phyloP scores from a whole-genome alignment of 2,888 invertebrate genomes.

The Drosophila nr. perissopoda region DNA sequence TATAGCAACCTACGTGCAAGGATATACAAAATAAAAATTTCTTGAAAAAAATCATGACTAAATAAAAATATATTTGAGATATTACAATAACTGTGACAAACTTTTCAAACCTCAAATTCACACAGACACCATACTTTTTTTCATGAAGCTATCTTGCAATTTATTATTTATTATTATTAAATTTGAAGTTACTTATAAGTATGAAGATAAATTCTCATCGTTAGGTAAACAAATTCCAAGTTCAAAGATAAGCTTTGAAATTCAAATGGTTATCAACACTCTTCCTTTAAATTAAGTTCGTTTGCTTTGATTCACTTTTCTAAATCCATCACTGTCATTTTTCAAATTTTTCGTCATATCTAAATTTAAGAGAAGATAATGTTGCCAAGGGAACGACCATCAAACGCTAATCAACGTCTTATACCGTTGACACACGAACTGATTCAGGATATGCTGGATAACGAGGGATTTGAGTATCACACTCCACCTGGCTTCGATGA shows the following conservation, averaged over 20 bases:
- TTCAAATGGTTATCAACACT: not conserved
- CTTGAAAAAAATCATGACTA: slow-evolving; percentile 33
- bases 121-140: not conserved
- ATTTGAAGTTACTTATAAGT: not conserved
- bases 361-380: slow-evolving; percentile 27
- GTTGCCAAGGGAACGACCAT: slow-evolving; percentile 7
- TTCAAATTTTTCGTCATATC: not conserved
- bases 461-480: slow-evolving; percentile 27
- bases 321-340: not conserved
- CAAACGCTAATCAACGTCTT: slow-evolving; percentile 12
- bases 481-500: slow-evolving; percentile 25
- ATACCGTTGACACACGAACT: slow-evolving; percentile 40
- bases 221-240: not conserved
- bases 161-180: not conserved
- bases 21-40: slow-evolving; percentile 35
- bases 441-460: slow-evolving; percentile 27
- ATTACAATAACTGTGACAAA: not conserved
- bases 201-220: not conserved
- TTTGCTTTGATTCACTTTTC: not conserved
- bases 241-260: not conserved
- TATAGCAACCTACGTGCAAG: slow-evolving; percentile 23
- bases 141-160: not conserved
- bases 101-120: not conserved
- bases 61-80: not conserved
- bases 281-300: not conserved